phyloP scores from a whole-genome alignment of 2,113 vertebrate genomes.

The Hipposideros armiger region DNA sequence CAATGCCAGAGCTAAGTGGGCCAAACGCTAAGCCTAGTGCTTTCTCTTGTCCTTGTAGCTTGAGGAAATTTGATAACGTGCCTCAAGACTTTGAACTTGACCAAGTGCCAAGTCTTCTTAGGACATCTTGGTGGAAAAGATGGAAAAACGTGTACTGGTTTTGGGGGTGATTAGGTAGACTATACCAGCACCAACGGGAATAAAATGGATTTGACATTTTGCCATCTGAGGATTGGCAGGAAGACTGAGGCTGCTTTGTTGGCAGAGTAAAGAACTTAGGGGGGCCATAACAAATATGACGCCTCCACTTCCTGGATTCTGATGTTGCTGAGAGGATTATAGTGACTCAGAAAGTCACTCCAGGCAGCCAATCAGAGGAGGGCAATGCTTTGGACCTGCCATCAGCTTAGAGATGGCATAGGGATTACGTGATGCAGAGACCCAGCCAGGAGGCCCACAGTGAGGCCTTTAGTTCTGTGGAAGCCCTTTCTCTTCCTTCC shows the following conservation, averaged over 20 bases:
- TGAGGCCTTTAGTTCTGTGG: constrained; percentile 59
- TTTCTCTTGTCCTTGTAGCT: not conserved
- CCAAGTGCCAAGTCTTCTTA: not conserved
- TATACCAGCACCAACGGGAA: not conserved
- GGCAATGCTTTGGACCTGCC: constrained; percentile 82
- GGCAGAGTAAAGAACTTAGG: not conserved
- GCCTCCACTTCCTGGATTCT: not conserved
- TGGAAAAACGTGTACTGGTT: not conserved
- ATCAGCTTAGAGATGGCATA: constrained; percentile 50
- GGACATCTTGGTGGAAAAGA: not conserved
- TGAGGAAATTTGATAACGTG: not conserved
- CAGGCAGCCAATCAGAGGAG: constrained; percentile 57
- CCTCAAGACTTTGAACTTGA: not conserved
- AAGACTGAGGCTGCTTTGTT: not conserved
- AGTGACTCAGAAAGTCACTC: constrained; percentile 66
- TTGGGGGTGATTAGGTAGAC: no score
- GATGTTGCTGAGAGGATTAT: constrained; percentile 60
- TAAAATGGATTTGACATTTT: not conserved
- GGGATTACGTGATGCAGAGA: constrained; percentile 72
- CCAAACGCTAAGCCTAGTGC: not conserved
- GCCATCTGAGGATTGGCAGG: not conserved
- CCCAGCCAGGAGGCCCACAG: constrained; percentile 45
- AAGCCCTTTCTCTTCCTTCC: constrained; percentile 57
- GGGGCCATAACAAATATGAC: no score
- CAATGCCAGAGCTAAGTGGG: not conserved